Evolutionary conservation across 2,113 vertebrate species (phyloP).

Genomic region (Suricata suricatta): DNA sequence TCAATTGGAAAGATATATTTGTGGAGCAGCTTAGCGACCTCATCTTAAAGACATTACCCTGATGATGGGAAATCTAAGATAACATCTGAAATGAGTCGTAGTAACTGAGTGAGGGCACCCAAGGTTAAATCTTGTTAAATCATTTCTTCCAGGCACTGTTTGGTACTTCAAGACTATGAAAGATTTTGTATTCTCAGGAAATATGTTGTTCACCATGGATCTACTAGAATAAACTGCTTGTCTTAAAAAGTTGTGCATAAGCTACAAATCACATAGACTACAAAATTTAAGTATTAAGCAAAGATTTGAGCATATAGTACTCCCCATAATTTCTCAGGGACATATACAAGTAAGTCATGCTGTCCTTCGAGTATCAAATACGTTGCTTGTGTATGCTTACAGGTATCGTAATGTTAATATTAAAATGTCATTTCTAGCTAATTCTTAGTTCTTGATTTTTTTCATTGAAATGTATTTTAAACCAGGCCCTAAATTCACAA

Average conservation of each 20-base stretch:
- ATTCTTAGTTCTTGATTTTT: conserved; percentile 3
- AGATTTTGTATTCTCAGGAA: conserved; percentile 22
- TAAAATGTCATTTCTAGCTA: not conserved
- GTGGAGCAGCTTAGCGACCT: conserved; percentile 19
- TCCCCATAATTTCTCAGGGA: not conserved
- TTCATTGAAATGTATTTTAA: conserved; percentile 19
- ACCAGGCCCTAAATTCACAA: not conserved
- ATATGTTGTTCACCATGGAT: conserved; percentile 4
- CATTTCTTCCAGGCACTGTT: conserved; percentile 32
- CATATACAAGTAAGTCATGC: not conserved
- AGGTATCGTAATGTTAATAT: not conserved
- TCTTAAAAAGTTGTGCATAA: not conserved
- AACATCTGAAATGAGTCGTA: conserved; percentile 5
- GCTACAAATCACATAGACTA: not conserved
- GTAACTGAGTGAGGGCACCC: not conserved
- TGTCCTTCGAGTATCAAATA: not conserved
- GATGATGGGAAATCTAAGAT: not conserved
- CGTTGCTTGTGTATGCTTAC: not conserved
- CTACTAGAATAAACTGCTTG: not conserved
- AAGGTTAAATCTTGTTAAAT: conserved; percentile 29
- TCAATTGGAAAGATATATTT: conserved; percentile 17
- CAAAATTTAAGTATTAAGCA: not conserved
- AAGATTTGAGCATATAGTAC: not conserved
- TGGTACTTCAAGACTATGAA: conserved; percentile 6
- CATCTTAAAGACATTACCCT: not conserved